Evolutionary conservation across 2,113 vertebrate species (phyloP), one percentile per base, ranked within the genome.

Genomic region (Maccullochella peelii): DNA sequence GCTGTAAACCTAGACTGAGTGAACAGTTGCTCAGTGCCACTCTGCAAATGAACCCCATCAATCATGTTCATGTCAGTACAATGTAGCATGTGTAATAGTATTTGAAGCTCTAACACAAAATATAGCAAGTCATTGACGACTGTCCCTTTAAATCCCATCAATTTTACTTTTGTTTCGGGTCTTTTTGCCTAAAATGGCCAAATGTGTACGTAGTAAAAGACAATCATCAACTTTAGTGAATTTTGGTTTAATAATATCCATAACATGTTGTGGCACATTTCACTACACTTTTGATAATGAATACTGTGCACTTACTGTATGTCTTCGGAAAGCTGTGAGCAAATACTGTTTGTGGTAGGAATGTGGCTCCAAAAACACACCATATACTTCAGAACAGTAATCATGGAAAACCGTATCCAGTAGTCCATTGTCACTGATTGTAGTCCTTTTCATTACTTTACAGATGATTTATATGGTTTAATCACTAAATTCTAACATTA

Each of bases 21-120:
- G 54, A 91, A 86, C 83, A 68, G 71, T 66, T 80, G 75, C 75
- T 83, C 75, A 70, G 74, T 27, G 52, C 27, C 59, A 18, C 72
- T 76, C 61, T 63, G 54, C 72, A 85, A 77, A 72, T 62, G 55
- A 79, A 55, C 72, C 44, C 52, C 73, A 59, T 74, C 40, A 68
- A 16, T 82, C 50, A 44, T 81, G 74, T 68, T 79, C 33, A 79
- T 77, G 59, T 82, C 61, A 66, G 59, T 75, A 15, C n/a, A 23
- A 79, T 49, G 69, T 68, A 70, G 77, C 63, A 42, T 80, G 63
- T 52, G 4, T 72, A n/a, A 49, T 42, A 38, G n/a, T 63, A 57
- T 73, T 61, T 59, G 4, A 82, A 54, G 44, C 55, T 62, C 57
- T 40, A 9, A 55, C 65, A 57, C 44, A 73, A 12, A 67, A 11